Evolutionary conservation across 2,797 vertebrate genomes (phyloP), one percentile per base, ranked within the genome.

Genomic region (Melanotaenia nigrans): DNA sequence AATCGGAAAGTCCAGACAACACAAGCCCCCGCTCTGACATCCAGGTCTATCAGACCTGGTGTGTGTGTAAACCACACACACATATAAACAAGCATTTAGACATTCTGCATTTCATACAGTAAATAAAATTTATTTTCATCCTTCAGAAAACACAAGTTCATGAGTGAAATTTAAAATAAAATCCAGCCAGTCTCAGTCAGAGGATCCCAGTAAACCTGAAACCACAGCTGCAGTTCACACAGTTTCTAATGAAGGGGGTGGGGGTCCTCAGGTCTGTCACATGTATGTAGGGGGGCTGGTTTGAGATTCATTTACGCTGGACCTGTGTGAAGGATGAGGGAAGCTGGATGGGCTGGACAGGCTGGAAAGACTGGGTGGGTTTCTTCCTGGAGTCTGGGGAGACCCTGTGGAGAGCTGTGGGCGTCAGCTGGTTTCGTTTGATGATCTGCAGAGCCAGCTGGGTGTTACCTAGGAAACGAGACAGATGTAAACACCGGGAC

Each of bases 401-500:
- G 53, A 96, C 93, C 1, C 94, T 92, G 1, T 95, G 94, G 81
- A 96, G 96, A 61, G 93, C 84, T 0, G 94, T 87, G 5, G 98
- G 97, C 61, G 98, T 94, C 60, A 99, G 96, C 91, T 99, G 98
- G 87, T 99, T 99, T 79, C 98, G 93, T 92, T 99, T 99, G 94
- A 99, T 99, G 93, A 99, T 99, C 94, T 99, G 98, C 82, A 99
- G 87, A n/a, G 98, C 98, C 90, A 98, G 93, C 89, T 97, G 97
- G 0, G 97, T 98, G 88, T 99, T 99, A 80, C 98, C 98, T 36
- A 36, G 35, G 35, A 7, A 36, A 36, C 35, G 35, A 36, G 35
- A 36, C 35, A 11, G 35, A 36, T 11, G 33, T n/a, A 6, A 49
- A 13, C 12, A 33, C 6, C n/a, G 36, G 7, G 5, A 60, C 3